Base-by-base conservation (phyloP, 2,888 invertebrate genomes). In the Callimorpha dominula region DNA sequence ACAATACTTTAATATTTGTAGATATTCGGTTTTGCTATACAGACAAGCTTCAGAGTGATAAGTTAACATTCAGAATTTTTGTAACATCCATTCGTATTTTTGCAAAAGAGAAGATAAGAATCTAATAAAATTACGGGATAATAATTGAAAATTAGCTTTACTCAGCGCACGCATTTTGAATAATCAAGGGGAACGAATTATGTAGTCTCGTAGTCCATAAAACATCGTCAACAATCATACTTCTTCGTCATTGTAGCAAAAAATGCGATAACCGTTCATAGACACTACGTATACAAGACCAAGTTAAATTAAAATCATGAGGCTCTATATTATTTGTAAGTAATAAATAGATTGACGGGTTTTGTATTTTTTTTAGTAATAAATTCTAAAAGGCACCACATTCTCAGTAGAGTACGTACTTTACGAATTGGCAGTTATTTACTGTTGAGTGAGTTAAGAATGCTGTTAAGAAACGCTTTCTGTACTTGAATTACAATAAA, bases 141-240 rank as follows among this genome's bases (percentile, higher is more conserved):
- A 15, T 57, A 17, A 68, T 68, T 68, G 54, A 8, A 49, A 68
- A 60, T 68, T 46, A 9, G 46, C 46, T 68, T 11, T 60, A 60
- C 57, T 11, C n/a, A 17, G 52, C 42, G n/a, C 54, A n/a, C 17
- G 12, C 50, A n/a, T 54, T 46, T 17, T 68, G 31, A 12, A 57
- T 14, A 43, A 67, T 14, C 15, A 42, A n/a, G 31, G 9, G 5
- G 7, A 68, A 57, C 17, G 43, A 68, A 57, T 68, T 15, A 60
- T 11, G 46, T 57, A 12, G 43, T 31, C 50, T 12, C 40, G 52
- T 43, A 20, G 14, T 31, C 11, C 20, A 68, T 40, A 42, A 67
- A 43, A 14, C 5, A 20, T 57, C 42, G n/a, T 11, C 7, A 9
- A 17, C 15, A 52, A 52, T 17, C 14, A 7, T 17, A 54, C n/a